These are phyloP conservation scores for Nemoura dubitans DNA, from an alignment of 2,888 invertebrate genomes.

Conservation along the genomic window DNA sequence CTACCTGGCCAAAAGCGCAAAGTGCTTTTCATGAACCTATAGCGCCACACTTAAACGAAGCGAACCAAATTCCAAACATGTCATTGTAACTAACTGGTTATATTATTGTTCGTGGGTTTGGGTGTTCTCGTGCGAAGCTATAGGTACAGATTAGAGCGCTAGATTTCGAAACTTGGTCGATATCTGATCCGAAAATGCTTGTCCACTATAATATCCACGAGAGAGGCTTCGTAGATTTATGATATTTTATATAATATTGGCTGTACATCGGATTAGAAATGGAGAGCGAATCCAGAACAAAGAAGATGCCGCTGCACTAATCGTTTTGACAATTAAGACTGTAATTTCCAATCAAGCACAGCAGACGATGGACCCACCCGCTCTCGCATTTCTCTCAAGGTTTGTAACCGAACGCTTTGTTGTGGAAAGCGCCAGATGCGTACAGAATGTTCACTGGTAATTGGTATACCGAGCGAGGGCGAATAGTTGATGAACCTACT, in stretches of 20 bases:
- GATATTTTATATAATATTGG: neutral
- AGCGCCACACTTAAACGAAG: neutral
- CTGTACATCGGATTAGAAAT: neutral
- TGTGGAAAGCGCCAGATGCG: neutral
- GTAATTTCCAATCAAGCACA: neutral
- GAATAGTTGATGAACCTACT: slow-evolving; percentile 12
- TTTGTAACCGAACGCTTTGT: neutral
- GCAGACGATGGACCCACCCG: neutral
- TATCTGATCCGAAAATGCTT: neutral
- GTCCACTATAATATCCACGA: neutral
- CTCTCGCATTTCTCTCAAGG: neutral
- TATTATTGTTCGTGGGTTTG: no score
- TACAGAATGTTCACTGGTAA: neutral
- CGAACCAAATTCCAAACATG: neutral
- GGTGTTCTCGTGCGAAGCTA: neutral
- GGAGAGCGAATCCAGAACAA: neutral
- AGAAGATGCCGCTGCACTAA: neutral
- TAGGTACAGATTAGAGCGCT: neutral
- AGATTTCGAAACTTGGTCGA: neutral
- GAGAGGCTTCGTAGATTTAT: neutral
- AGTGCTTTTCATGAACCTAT: neutral
- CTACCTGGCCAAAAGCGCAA: neutral
- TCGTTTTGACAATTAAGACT: neutral
- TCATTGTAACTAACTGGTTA: neutral
- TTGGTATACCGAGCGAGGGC: neutral